Evolutionary conservation across 2,888 invertebrate species (phyloP).

Genomic region (Bombylius discolor): DNA sequence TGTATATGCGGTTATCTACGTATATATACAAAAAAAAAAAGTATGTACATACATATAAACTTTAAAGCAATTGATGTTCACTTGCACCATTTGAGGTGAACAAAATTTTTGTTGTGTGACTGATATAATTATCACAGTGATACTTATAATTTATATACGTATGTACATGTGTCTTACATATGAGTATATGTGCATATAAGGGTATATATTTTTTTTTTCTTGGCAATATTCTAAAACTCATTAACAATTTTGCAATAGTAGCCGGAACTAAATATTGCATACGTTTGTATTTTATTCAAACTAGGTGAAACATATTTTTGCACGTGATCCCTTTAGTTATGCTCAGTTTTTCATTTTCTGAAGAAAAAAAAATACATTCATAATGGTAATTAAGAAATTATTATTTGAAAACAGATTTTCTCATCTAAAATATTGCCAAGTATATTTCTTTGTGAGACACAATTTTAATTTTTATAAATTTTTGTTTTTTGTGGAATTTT

Average conservation of each 20-base stretch:
- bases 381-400: too few relatives aligned
- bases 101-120: neutral
- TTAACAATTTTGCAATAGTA: conserved; percentile 7
- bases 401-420: too few relatives aligned
- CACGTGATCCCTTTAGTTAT: conserved; percentile 20
- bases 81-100: neutral
- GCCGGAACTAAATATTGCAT: conserved; percentile 19
- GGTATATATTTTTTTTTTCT: neutral
- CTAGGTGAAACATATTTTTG: conserved; percentile 34
- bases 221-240: conserved; percentile 9
- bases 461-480: too few relatives aligned
- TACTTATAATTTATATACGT: neutral
- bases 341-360: conserved; percentile 16
- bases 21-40: too few relatives aligned
- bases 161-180: neutral
- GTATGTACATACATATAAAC: conserved; percentile 19
- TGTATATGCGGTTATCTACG: too few relatives aligned
- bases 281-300: conserved; percentile 23
- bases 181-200: neutral
- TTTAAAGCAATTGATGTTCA: conserved; percentile 15
- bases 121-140: too few relatives aligned
- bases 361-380: too few relatives aligned
- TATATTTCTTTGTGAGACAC: too few relatives aligned
- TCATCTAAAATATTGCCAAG: too few relatives aligned
- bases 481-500: too few relatives aligned